Percentiles rank a stretch among this genome's conserved stretches.
Conservation (phyloP, 2,797 vertebrate genomes). For the Muraenolepis orangiensis region DNA sequence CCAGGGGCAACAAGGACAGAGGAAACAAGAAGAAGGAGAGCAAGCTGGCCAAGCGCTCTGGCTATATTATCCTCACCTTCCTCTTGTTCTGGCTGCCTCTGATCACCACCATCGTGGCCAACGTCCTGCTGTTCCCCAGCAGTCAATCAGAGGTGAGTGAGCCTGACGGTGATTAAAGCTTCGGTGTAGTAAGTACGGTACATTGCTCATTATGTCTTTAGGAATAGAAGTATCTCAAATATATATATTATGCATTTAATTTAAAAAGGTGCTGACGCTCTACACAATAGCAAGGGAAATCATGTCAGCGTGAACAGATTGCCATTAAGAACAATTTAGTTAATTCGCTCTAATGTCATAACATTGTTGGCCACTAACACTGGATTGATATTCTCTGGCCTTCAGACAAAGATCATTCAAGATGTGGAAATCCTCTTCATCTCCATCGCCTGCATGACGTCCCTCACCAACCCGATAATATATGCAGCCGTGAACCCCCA, state of each 20-base stretch:
- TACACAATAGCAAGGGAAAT: neutral
- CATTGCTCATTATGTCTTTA: neutral
- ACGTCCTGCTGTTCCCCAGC: constrained; percentile 42
- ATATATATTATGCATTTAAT: neutral
- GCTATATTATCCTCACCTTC: constrained; percentile 75
- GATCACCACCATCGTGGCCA: constrained; percentile 63
- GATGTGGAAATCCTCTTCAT: constrained; percentile 69
- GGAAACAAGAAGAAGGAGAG: constrained; percentile 69
- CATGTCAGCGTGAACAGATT: neutral
- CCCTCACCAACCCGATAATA: constrained; percentile 74
- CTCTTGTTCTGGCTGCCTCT: constrained; percentile 76
- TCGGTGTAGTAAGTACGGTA: neutral
- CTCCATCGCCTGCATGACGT: constrained; percentile 73
- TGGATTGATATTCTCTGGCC: neutral
- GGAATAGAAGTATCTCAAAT: neutral
- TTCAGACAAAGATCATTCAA: constrained; percentile 50
- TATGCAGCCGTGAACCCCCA: constrained; percentile 79
- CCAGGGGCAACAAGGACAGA: constrained; percentile 59
- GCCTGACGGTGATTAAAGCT: neutral
- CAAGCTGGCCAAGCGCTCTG: constrained; percentile 74
- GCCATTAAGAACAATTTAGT: neutral
- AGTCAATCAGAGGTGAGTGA: constrained; percentile 52
- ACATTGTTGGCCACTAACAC: neutral
- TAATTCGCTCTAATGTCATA: neutral
- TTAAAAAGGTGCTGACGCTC: no score